phyloP scores from a whole-genome alignment of 2,113 vertebrate genomes.

The Oreochromis aureus region DNA sequence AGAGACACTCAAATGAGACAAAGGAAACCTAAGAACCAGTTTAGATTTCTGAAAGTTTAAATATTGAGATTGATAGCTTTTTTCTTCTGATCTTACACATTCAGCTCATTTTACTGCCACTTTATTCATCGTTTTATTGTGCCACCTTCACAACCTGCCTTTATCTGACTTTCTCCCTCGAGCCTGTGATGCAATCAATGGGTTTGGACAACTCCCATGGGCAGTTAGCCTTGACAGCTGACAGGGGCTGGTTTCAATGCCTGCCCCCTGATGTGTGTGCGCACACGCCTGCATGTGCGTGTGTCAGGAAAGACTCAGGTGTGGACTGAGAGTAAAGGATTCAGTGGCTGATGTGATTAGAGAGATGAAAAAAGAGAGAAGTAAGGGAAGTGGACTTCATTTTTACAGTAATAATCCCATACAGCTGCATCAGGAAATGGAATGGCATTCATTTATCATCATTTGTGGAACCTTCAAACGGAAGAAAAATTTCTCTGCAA shows the following conservation, averaged over 20 bases:
- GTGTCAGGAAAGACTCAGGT: neutral
- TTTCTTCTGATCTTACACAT: neutral
- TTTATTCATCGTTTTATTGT: constrained; percentile 34
- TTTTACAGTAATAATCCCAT: neutral
- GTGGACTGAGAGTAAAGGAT: neutral
- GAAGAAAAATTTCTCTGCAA: neutral
- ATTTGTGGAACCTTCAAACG: neutral
- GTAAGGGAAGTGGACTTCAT: neutral
- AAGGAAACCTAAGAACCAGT: neutral
- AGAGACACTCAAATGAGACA: neutral
- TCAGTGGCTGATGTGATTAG: neutral
- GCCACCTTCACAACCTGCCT: constrained; percentile 4
- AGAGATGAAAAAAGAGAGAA: neutral
- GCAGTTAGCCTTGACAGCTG: constrained; percentile 33
- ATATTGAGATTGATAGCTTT: constrained; percentile 18
- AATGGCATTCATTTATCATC: neutral
- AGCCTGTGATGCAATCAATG: constrained; percentile 10
- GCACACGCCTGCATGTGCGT: neutral
- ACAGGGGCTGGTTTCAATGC: constrained; percentile 10
- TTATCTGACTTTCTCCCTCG: constrained; percentile 7
- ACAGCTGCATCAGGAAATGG: neutral
- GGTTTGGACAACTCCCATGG: constrained; percentile 23
- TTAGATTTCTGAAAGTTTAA: neutral
- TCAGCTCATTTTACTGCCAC: neutral
- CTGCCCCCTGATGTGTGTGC: neutral